phyloP scores from a whole-genome alignment of 2,797 vertebrate genomes.

The Natrix natrix region DNA sequence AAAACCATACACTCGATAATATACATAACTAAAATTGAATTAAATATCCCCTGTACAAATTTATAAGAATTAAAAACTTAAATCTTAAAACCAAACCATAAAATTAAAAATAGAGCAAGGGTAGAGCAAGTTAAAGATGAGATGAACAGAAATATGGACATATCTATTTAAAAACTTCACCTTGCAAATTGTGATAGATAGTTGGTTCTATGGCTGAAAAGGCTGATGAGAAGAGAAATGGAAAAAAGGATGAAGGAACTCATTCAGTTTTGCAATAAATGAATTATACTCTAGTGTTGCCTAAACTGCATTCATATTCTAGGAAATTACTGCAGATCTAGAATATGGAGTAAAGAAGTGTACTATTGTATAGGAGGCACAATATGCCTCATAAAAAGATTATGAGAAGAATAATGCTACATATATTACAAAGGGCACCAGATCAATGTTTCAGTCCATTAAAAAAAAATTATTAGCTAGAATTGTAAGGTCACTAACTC shows the following conservation, averaged over 20 bases:
- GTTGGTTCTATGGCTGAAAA: not conserved
- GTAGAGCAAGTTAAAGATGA: not conserved
- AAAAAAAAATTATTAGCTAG: not conserved
- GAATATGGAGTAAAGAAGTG: not conserved
- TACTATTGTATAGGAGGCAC: not conserved
- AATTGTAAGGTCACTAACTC: not conserved
- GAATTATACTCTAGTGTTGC: not conserved
- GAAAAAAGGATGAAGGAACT: not conserved
- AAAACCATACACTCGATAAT: no score
- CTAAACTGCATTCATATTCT: not conserved
- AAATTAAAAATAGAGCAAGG: no score
- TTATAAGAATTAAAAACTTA: no score
- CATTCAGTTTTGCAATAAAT: not conserved
- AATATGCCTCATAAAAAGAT: not conserved
- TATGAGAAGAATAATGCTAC: not conserved
- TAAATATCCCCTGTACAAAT: no score
- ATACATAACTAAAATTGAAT: no score
- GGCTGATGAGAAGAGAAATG: not conserved
- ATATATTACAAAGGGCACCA: not conserved
- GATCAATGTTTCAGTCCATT: not conserved
- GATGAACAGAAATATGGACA: not conserved
- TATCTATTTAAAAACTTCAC: not conserved
- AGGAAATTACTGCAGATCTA: not conserved
- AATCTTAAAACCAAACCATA: no score
- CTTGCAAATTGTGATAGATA: not conserved